Evolutionary conservation across 2,797 vertebrate species (phyloP), one percentile per base, ranked within the genome.

Genomic region (Melanotaenia boesemani): DNA sequence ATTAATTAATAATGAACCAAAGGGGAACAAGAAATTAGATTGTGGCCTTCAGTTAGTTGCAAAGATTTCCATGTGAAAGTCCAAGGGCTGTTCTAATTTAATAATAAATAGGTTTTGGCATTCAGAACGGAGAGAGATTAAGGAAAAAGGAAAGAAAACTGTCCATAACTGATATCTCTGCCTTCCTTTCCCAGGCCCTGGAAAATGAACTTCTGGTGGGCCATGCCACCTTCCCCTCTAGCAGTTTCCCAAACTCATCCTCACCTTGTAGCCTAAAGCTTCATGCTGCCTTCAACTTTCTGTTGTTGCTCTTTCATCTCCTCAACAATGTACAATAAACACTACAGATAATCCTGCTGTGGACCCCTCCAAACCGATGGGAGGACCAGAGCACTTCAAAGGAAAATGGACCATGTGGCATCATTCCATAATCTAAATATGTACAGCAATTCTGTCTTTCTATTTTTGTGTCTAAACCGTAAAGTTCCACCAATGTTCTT

Each of bases 191-290:
- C 18, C 65, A 95, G 95, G 90, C 82, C 46, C 85, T 93, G 22
- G 91, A 85, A 73, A 94, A 94, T 72, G 93, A 94, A 72, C 90
- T 90, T 48, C 90, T 93, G 3, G 90, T 92, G 82, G 93, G 83
- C 7, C 90, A 88, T 56, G 79, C 90, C 67, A 94, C 92, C 24
- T 76, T 92, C 46, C 83, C 93, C 10, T 93, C 93, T 34, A 89
- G 86, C 73, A 89, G 88, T 22, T 83, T 92, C 59, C 87, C 86
- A 39, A 93, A 86, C 66, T 81, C 89, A 63, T 87, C 87, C 12
- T 71, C 89, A 62, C 61, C 76, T 80, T 79, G 58, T 48, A 64
- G 62, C 69, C 55, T 72, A 37, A 69, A 84, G 84, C 83, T 89
- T 58, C 83, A 86, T 73, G 77, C 85, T 79, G 82, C 83, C 63